phyloP scores from a whole-genome alignment of 2,113 vertebrate species.

The Psophia crepitans region DNA sequence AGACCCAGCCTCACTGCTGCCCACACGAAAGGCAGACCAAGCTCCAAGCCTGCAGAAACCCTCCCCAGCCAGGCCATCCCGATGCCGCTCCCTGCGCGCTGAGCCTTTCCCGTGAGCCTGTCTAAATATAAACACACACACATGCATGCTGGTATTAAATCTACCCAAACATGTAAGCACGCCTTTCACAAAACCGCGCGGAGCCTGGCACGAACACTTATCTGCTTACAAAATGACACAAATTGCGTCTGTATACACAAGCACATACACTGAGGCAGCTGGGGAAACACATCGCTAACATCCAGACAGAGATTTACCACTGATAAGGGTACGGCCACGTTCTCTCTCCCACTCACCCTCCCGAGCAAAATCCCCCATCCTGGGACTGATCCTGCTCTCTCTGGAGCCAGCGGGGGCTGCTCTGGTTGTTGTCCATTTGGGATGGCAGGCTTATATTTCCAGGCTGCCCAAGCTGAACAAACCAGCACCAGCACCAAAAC shows the following conservation, averaged over 20 bases:
- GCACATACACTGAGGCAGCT: background rate
- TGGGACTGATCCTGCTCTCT: background rate
- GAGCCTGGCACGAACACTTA: slow-evolving; percentile 9
- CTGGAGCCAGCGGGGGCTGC: background rate
- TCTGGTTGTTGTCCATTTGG: background rate
- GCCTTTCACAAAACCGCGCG: background rate
- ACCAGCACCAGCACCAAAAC: background rate
- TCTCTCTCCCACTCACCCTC: background rate
- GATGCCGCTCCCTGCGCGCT: background rate
- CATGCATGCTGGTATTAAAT: background rate
- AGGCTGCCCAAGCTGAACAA: background rate
- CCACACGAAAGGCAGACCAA: background rate
- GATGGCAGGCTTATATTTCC: background rate
- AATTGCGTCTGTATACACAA: slow-evolving; percentile 23
- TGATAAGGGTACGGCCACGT: background rate
- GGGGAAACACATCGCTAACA: slow-evolving; percentile 40
- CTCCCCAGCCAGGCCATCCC: background rate
- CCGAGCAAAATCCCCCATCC: background rate
- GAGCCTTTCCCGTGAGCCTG: background rate
- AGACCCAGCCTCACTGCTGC: background rate
- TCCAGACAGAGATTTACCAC: slow-evolving; percentile 4
- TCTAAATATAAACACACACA: background rate
- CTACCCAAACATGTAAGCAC: background rate
- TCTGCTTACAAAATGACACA: slow-evolving; percentile 25
- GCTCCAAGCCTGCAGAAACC: background rate